These are phyloP conservation scores for Argya squamiceps DNA, from an alignment of 2,797 vertebrate species.

Conservation along the genomic window DNA sequence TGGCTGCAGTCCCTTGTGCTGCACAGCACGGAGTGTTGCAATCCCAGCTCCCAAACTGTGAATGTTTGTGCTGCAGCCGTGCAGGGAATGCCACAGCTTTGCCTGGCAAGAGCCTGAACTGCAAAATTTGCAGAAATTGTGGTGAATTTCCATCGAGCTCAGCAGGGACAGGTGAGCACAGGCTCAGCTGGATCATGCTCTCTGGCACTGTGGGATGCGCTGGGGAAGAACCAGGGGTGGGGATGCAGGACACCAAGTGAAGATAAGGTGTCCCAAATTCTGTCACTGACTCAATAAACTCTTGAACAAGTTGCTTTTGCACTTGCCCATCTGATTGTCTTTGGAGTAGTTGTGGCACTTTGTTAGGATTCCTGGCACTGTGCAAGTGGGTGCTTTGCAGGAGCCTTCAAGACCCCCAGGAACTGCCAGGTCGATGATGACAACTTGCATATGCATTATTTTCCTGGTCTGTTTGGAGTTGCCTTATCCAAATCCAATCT, in stretches of 20 bases:
- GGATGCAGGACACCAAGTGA: neutral
- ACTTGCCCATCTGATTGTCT: neutral
- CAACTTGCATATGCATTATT: neutral
- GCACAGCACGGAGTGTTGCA: neutral
- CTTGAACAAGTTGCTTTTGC: neutral
- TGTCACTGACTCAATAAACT: neutral
- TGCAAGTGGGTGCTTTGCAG: neutral
- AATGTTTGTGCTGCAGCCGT: neutral
- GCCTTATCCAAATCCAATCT: neutral
- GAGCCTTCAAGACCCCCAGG: neutral
- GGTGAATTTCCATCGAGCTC: neutral
- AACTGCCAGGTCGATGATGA: neutral
- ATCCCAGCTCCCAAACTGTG: neutral
- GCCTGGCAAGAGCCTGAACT: neutral
- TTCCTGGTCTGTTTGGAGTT: neutral
- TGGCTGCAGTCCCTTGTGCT: neutral
- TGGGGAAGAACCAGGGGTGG: neutral
- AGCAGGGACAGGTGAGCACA: neutral
- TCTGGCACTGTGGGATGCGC: neutral
- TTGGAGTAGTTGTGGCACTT: neutral
- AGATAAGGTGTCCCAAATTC: neutral
- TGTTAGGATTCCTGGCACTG: neutral
- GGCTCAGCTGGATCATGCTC: accelerated
- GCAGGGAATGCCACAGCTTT: neutral
- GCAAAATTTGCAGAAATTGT: neutral